Base-by-base conservation (phyloP, 2,113 vertebrate genomes). In the Pachypanchax playfairii region DNA sequence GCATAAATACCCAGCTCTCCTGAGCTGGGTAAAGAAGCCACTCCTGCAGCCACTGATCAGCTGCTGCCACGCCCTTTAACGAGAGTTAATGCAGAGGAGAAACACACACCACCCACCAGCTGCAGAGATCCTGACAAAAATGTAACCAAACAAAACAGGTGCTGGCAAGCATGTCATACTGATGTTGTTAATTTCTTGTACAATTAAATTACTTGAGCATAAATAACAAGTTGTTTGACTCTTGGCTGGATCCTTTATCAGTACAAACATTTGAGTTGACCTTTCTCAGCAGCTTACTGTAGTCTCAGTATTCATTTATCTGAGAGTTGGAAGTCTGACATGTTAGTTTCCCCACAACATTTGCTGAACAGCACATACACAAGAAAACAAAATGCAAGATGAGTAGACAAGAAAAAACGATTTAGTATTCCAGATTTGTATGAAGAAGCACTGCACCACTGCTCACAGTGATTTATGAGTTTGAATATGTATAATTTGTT, bases 401-500 rank as follows among this genome's bases (percentile, higher is more conserved):
- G 57, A 84, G 52, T 51, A 65, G 68, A 86, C 61, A 66, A 71
- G 60, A 65, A 75, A 65, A 75, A 70, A 54, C 25, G 26, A 83
- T 31, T 79, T 79, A 66, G 50, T 68, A 76, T 84, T 82, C 60
- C 61, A 64, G 66, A 68, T 73, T 25, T 73, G 47, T 75, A 11
- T 5, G 1, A n/a, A 39, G 41, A 69, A 77, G 73, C 51, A 48
- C 44, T 43, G 38, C 57, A 43, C 29, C 12, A 43, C 48, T 14
- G 31, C 67, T 79, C n/a, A 22, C 44, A 4, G 21, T 83, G 80
- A 82, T 83, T 84, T 83, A 78, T 78, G 67, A 57, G 29, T 61
- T 38, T 50, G 71, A 76, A 74, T 76, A 44, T 78, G 69, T 77
- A 68, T 47, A 49, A 78, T 77, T 84, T 79, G 51, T 65, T 80